phyloP scores from a whole-genome alignment of 2,113 vertebrate species.

The Bambusicola thoracicus region DNA sequence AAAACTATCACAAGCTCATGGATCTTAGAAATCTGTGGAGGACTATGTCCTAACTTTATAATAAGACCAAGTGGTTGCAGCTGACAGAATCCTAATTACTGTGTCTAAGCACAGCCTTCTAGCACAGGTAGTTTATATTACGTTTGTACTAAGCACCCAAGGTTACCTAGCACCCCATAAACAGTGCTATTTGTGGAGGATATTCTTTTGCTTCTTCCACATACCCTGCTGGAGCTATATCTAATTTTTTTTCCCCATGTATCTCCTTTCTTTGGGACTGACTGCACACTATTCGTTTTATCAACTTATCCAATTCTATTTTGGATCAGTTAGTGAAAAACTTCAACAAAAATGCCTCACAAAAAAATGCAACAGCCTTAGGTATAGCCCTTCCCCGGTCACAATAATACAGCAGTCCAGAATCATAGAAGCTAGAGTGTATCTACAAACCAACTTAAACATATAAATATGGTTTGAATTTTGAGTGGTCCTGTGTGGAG shows the following conservation, averaged over 20 bases:
- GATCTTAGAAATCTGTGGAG: background rate
- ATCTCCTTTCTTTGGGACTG: background rate
- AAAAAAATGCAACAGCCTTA: background rate
- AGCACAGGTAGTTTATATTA: fast-evolving
- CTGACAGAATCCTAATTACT: background rate
- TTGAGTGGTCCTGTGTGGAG: too few species aligned
- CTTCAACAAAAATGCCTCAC: background rate
- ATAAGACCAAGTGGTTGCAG: background rate
- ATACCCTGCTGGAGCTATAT: background rate
- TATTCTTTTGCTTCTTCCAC: background rate
- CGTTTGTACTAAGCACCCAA: background rate
- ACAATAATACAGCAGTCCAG: background rate
- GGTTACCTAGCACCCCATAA: background rate
- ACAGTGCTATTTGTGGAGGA: background rate
- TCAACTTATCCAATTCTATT: background rate
- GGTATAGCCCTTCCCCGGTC: background rate
- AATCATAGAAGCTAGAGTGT: background rate
- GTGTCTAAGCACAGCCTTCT: fast-evolving
- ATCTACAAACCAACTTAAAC: background rate
- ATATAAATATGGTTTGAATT: too few species aligned
- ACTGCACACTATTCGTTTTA: background rate
- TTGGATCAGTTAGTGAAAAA: background rate
- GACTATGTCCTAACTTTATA: background rate
- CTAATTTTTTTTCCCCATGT: background rate
- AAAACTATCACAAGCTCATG: background rate